Evolutionary conservation across 1,140 invertebrate genomes (phyloP), one percentile per base, ranked within the genome.

Genomic region (Papilio xuthus): DNA sequence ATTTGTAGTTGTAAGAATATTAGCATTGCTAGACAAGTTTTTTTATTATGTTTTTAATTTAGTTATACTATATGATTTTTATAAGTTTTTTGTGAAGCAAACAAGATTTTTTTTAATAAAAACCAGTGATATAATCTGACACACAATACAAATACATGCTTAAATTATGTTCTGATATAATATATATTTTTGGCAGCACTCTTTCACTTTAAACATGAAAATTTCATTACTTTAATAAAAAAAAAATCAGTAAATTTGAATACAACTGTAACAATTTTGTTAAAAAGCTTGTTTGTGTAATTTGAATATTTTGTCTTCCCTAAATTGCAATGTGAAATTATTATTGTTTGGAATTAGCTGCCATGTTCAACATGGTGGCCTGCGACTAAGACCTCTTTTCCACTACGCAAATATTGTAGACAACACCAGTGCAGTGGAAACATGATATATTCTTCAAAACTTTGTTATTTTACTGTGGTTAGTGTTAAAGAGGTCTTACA

Each of bases 291-390:
- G 26, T 63, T 63, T 63, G 26, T 63, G 18, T 50, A 18, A 50
- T 63, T n/a, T n/a, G n/a, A n/a, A n/a, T 26, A 15, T 63, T 63
- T 63, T 63, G 60, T 63, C 60, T 63, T 63, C 60, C 60, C 60
- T 63, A 63, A 63, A 63, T 28, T 63, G 60, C 9, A 28, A 63
- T 28, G 26, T 63, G 13, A 63, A 63, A 63, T 63, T 26, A 28
- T 28, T 28, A 28, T 63, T 63, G 60, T 63, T 28, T 50, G 4
- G 6, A 18, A 18, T 63, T 26, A 13, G 60, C 23, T 1, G 13
- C 53, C 10, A 23, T 13, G 60, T 13, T 28, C 60, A 28, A 13
- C 23, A 13, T 10, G 20, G 9, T 26, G 50, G 50, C 50, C 18
- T 37, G 50, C 18, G 50, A 53, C 18, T 53, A 47, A 37, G 18